Percentiles rank a stretch among this genome's conserved stretches.
These are phyloP conservation scores for Notocelia uddmanniana DNA, from an alignment of 2,888 invertebrate genomes.

Conservation along the genomic window DNA sequence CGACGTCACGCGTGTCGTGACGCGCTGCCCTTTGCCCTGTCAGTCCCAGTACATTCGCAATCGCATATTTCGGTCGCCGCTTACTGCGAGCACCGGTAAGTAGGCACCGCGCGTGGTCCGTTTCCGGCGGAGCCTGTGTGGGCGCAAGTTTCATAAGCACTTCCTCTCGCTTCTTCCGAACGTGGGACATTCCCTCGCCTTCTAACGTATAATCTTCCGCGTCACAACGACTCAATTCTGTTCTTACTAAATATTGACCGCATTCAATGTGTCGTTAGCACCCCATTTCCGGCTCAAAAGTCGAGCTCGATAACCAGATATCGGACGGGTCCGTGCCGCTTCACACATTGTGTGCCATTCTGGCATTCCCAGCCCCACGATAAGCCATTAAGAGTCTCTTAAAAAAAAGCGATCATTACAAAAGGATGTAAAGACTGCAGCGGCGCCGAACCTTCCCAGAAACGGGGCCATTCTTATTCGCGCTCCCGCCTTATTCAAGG, in stretches of 20 bases:
- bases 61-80: constrained; percentile 59
- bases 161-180: constrained; percentile 78
- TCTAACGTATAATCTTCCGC: constrained; percentile 24
- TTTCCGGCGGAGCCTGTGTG: constrained; percentile 74
- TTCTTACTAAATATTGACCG: constrained; percentile 32
- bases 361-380: constrained; percentile 73
- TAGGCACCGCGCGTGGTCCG: constrained; percentile 61
- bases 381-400: constrained; percentile 78
- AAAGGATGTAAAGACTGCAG: constrained; percentile 81
- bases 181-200: constrained; percentile 55
- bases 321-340: constrained; percentile 46
- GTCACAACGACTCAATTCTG: constrained; percentile 32
- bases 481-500: constrained; percentile 83
- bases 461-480: constrained; percentile 83
- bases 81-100: constrained; percentile 58
- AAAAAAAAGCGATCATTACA: constrained; percentile 83
- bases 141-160: constrained; percentile 76
- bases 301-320: constrained; percentile 32
- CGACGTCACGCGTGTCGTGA: constrained; percentile 76
- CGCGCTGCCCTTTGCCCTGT: constrained; percentile 36
- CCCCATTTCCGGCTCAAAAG: constrained; percentile 39
- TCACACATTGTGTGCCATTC: constrained; percentile 57
- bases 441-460: constrained; percentile 84
- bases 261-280: constrained; percentile 33
- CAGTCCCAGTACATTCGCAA: constrained; percentile 19